These are phyloP conservation scores for Hephaestus fuliginosus DNA, from an alignment of 2,797 vertebrate species.

Conservation along the genomic window DNA sequence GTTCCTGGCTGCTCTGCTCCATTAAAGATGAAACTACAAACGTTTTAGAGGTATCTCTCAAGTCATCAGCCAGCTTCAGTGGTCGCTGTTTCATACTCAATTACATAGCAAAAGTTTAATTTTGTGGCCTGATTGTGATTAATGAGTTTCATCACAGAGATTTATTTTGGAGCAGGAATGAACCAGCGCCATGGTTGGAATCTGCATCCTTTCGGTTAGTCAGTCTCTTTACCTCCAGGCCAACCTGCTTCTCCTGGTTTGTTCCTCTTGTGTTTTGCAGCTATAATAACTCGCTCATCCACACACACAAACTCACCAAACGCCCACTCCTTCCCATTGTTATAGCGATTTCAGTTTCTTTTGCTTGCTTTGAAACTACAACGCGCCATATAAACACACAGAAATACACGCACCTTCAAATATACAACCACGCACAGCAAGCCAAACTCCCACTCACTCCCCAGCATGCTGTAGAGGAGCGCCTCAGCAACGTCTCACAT, in stretches of 20 bases:
- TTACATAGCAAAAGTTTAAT: background rate
- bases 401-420: slow-evolving; percentile 16
- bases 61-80: background rate
- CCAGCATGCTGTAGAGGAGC: slow-evolving; percentile 21
- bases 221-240: slow-evolving; percentile 20
- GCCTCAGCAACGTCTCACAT: slow-evolving; percentile 50
- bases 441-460: slow-evolving; percentile 57
- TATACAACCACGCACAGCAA: slow-evolving; percentile 19
- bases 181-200: background rate
- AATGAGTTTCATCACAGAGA: slow-evolving; percentile 1
- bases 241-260: slow-evolving; percentile 26
- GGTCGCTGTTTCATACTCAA: background rate
- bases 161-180: slow-evolving; percentile 19
- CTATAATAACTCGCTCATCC: slow-evolving; percentile 9
- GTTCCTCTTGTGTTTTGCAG: slow-evolving; percentile 31
- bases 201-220: slow-evolving; percentile 11
- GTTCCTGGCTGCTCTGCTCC: background rate
- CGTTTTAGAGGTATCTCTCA: background rate
- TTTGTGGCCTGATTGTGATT: slow-evolving; percentile 2
- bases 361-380: slow-evolving; percentile 20
- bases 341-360: slow-evolving; percentile 32
- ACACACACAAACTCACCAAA: slow-evolving; percentile 23
- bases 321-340: slow-evolving; percentile 34
- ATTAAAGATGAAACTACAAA: background rate
- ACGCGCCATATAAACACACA: background rate